Evolutionary conservation across 2,113 vertebrate species (phyloP).

Genomic region (Notothenia coriiceps): DNA sequence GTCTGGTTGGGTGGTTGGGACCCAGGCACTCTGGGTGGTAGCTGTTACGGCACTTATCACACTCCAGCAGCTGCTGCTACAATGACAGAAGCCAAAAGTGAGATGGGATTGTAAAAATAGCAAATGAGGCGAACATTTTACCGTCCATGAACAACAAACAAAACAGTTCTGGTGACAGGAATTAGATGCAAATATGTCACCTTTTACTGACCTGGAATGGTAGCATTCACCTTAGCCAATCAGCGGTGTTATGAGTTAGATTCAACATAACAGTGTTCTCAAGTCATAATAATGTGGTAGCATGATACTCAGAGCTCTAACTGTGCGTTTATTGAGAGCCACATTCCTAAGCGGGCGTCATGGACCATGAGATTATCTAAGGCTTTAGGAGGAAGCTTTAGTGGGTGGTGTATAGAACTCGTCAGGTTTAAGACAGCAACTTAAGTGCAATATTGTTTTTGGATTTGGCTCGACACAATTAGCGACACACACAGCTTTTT

Average conservation of each 20-base stretch:
- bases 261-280: neutral
- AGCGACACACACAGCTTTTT: slow-evolving; percentile 1
- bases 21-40: slow-evolving; percentile 99
- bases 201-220: neutral
- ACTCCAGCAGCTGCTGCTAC: slow-evolving; percentile 93
- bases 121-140: neutral
- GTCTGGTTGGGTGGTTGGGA: slow-evolving; percentile 97
- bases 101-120: slow-evolving; percentile 25
- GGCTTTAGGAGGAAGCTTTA: slow-evolving; percentile 1
- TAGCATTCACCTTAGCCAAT: neutral
- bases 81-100: slow-evolving; percentile 31
- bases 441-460: slow-evolving; percentile 7
- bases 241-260: neutral
- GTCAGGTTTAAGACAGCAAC: slow-evolving; percentile 12
- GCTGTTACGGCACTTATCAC: slow-evolving; percentile 99
- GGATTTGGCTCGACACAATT: slow-evolving; percentile 5
- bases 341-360: slow-evolving; percentile 5
- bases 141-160: neutral
- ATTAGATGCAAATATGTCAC: neutral
- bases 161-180: neutral
- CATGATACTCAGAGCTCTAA: neutral
- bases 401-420: neutral
- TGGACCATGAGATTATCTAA: slow-evolving; percentile 3
- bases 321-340: neutral
- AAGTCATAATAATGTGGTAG: neutral